Evolutionary conservation across 2,797 vertebrate species (phyloP).

Genomic region (Poeciliopsis gracilis): DNA sequence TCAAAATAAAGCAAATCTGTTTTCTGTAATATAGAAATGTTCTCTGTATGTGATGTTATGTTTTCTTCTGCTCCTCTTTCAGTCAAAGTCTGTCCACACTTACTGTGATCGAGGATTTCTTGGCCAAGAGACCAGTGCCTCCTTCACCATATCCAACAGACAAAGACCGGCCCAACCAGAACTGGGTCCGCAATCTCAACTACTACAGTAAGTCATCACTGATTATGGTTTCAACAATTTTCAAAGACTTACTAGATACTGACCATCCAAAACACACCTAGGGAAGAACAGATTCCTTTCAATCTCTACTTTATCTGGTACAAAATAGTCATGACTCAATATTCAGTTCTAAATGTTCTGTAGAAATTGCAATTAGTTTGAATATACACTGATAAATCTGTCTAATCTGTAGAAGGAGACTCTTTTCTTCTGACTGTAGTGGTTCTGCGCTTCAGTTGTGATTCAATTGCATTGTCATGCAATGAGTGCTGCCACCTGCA

Average conservation of each 20-base stretch:
- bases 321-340: neutral
- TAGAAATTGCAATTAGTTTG: neutral
- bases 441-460: neutral
- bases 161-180: conserved; percentile 71
- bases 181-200: conserved; percentile 92
- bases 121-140: conserved; percentile 88
- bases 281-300: neutral
- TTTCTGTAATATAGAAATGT: neutral
- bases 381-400: neutral
- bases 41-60: neutral
- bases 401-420: neutral
- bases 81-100: conserved; percentile 97
- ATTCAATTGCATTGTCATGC: conserved; percentile 20
- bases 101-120: conserved; percentile 95
- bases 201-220: conserved; percentile 90
- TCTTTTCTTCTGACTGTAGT: neutral
- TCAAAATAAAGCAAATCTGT: neutral
- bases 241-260: neutral
- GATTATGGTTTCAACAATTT: neutral
- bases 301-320: neutral
- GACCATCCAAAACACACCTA: neutral
- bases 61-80: conserved; percentile 31
- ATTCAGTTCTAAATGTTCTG: neutral
- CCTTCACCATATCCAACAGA: conserved; percentile 66
- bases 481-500: conserved; percentile 67